Evolutionary conservation across 2,888 invertebrate genomes (phyloP).

Genomic region (Leucozona laternaria): DNA sequence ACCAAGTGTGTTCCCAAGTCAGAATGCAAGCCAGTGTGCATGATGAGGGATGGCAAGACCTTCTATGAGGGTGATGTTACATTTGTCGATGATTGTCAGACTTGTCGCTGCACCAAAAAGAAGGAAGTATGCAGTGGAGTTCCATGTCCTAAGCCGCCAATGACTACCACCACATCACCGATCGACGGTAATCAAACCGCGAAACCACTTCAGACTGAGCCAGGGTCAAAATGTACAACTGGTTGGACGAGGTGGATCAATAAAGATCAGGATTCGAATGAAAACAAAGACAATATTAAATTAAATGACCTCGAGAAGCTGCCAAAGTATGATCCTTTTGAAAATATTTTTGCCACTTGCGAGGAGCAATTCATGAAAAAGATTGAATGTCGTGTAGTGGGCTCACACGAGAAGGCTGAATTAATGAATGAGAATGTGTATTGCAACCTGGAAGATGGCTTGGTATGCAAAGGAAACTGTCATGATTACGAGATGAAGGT

Average conservation of each 20-base stretch:
- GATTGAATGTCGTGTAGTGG: conserved; percentile 90
- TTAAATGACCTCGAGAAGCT: conserved; percentile 81
- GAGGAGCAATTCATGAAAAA: conserved; percentile 86
- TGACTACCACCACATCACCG: conserved; percentile 52
- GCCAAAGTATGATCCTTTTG: conserved; percentile 81
- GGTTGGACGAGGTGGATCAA: conserved; percentile 94
- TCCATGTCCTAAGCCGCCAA: conserved; percentile 85
- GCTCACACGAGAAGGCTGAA: conserved; percentile 86
- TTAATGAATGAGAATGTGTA: conserved; percentile 90
- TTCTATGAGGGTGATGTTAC: conserved; percentile 92
- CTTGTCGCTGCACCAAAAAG: conserved; percentile 90
- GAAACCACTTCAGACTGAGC: conserved; percentile 78
- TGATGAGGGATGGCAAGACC: conserved; percentile 87
- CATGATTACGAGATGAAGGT: conserved; percentile 93
- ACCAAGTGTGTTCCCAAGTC: conserved; percentile 90
- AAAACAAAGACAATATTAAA: conserved; percentile 77
- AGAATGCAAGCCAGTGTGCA: conserved; percentile 89
- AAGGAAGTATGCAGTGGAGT: conserved; percentile 89
- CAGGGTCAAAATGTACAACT: conserved; percentile 85
- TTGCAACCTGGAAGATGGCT: conserved; percentile 90
- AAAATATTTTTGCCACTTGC: conserved; percentile 85
- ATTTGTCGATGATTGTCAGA: conserved; percentile 91
- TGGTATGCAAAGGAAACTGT: conserved; percentile 88
- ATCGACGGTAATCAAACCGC: conserved; percentile 77
- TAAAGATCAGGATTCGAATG: conserved; percentile 80